These are phyloP conservation scores for Beaufortia kweichowensis DNA, from an alignment of 2,113 vertebrate species.

Conservation along the genomic window DNA sequence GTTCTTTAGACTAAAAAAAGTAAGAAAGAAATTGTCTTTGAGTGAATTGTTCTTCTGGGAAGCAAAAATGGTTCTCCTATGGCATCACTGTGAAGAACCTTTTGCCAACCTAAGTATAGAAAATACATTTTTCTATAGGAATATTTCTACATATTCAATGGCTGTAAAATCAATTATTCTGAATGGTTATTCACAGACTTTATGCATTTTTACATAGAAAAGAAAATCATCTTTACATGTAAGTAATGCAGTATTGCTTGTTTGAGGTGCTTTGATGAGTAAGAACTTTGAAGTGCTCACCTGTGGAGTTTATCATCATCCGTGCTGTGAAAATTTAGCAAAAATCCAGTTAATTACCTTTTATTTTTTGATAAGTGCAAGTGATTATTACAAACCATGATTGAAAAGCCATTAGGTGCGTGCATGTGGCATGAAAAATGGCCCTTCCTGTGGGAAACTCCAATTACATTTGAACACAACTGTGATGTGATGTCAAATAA, in stretches of 20 bases:
- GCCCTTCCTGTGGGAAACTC: not conserved
- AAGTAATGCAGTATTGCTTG: not conserved
- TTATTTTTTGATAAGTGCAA: not conserved
- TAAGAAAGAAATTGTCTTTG: too few species aligned
- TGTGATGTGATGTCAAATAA: too few species aligned
- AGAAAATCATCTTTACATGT: not conserved
- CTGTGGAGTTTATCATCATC: not conserved
- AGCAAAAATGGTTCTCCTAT: too few species aligned
- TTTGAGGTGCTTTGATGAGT: not conserved
- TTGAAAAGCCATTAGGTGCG: not conserved
- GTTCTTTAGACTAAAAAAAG: too few species aligned
- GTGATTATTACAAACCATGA: not conserved
- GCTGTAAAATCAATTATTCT: too few species aligned
- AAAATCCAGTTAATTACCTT: not conserved
- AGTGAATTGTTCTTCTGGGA: too few species aligned
- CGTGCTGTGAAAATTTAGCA: not conserved
- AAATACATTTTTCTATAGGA: too few species aligned
- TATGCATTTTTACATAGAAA: not conserved
- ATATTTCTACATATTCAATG: too few species aligned
- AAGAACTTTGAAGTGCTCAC: not conserved
- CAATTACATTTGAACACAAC: not conserved
- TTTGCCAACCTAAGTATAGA: too few species aligned
- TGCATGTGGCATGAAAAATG: not conserved
- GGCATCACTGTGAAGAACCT: too few species aligned
- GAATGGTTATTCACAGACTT: not conserved